Conservation (phyloP, 2,113 vertebrate genomes). For the Scatophagus argus region DNA sequence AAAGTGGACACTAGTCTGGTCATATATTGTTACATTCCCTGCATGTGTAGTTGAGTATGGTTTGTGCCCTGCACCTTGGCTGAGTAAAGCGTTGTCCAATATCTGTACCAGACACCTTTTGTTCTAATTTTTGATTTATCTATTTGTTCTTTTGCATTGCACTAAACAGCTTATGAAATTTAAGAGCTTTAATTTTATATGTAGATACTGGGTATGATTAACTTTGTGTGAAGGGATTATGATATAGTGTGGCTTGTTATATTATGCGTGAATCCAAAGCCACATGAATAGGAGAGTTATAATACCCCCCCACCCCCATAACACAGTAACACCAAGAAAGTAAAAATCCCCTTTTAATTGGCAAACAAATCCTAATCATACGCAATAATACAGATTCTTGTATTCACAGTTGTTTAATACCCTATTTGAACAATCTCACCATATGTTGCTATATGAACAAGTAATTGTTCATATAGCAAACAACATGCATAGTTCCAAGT, state of each 20-base stretch:
- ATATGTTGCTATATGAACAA: conserved; percentile 9
- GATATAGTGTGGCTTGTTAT: conserved; percentile 19
- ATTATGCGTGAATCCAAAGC: conserved; percentile 56
- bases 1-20: too few species aligned
- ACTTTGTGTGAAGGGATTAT: conserved; percentile 39
- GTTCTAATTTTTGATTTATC: conserved; percentile 3
- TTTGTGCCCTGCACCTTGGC: background rate
- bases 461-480: too few species aligned
- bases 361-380: conserved; percentile 41
- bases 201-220: conserved; percentile 31
- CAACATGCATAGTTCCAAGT: conserved; percentile 19
- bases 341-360: conserved; percentile 46
- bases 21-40: too few species aligned
- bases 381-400: conserved; percentile 17
- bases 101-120: background rate
- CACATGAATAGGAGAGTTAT: conserved; percentile 20
- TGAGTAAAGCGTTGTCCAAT: background rate
- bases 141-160: background rate
- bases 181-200: conserved; percentile 21
- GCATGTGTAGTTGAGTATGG: background rate
- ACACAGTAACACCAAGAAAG: conserved; percentile 14
- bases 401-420: conserved; percentile 3
- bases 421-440: background rate
- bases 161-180: background rate
- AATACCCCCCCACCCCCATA: too few species aligned